Conservation (phyloP, 2,797 vertebrate species). For the Rhinogobio ventralis region DNA sequence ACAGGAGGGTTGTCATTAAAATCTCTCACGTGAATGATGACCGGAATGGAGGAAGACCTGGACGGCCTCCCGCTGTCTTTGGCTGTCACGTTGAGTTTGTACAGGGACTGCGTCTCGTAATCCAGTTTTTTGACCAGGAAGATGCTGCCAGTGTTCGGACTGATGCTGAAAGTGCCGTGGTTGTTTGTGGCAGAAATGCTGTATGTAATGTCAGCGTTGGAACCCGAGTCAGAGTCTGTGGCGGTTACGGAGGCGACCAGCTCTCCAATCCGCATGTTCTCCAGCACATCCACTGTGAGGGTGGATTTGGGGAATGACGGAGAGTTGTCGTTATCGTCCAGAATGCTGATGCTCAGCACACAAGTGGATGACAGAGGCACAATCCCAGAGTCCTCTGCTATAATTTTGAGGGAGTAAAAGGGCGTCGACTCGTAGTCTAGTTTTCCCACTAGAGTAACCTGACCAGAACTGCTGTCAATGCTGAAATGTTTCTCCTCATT, state of each 20-base stretch:
- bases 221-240: conserved; percentile 90
- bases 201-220: conserved; percentile 93
- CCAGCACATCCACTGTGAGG: conserved; percentile 89
- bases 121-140: conserved; percentile 94
- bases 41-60: conserved; percentile 90
- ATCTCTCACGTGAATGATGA: conserved; percentile 93
- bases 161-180: conserved; percentile 96
- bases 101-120: conserved; percentile 93
- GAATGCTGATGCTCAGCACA: conserved; percentile 87
- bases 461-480: conserved; percentile 87
- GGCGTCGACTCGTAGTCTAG: conserved; percentile 92
- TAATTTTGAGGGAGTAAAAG: conserved; percentile 89
- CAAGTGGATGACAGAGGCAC: conserved; percentile 89
- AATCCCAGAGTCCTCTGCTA: conserved; percentile 87
- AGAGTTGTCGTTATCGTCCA: conserved; percentile 97
- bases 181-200: conserved; percentile 93
- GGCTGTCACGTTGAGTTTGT: conserved; percentile 93
- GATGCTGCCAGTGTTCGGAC: conserved; percentile 95
- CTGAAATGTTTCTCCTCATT: conserved; percentile 92
- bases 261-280: conserved; percentile 97
- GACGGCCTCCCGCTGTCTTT: conserved; percentile 92
- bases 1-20: conserved; percentile 96
- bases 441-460: conserved; percentile 89
- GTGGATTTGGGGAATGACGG: conserved; percentile 92
- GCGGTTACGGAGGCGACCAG: conserved; percentile 94